Evolutionary conservation across 2,797 vertebrate species (phyloP).

Genomic region (Adelosebastes latens): DNA sequence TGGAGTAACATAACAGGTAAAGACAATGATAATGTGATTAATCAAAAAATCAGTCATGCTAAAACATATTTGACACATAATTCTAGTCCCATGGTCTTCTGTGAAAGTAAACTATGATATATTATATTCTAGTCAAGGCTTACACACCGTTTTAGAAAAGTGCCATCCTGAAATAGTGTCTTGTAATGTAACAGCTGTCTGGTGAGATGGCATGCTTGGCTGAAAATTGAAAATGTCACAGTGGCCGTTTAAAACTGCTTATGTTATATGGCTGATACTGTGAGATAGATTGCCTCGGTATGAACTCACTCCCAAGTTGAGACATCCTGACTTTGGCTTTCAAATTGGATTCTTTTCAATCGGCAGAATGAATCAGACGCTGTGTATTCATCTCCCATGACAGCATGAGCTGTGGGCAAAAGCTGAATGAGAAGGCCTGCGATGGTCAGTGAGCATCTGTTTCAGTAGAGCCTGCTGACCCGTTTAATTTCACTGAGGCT

Average conservation of each 20-base stretch:
- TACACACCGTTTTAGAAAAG: slow-evolving; percentile 29
- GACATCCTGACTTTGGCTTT: slow-evolving; percentile 49
- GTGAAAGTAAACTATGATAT: slow-evolving; percentile 8
- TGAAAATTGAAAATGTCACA: slow-evolving; percentile 63
- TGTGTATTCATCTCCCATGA: slow-evolving; percentile 41
- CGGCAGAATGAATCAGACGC: slow-evolving; percentile 38
- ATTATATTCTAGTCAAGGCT: slow-evolving; percentile 25
- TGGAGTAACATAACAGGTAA: neutral
- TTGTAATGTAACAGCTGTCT: slow-evolving; percentile 56
- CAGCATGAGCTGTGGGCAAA: slow-evolving; percentile 15
- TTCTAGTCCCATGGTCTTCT: neutral
- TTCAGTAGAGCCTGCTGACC: slow-evolving; percentile 41
- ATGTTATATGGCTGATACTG: slow-evolving; percentile 37
- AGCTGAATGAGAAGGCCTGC: slow-evolving; percentile 2
- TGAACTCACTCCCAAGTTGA: slow-evolving; percentile 51
- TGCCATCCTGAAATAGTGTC: slow-evolving; percentile 34
- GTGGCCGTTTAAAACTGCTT: slow-evolving; percentile 48
- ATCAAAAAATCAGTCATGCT: neutral
- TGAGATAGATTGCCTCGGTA: slow-evolving; percentile 44
- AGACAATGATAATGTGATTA: neutral
- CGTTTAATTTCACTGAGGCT: slow-evolving; percentile 29
- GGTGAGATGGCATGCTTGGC: slow-evolving; percentile 41
- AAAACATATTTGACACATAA: neutral
- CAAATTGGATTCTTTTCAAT: slow-evolving; percentile 62
- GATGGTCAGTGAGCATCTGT: slow-evolving; percentile 45